Evolutionary conservation across 2,888 invertebrate species (phyloP), one percentile per base, ranked within the genome.

Genomic region (Xanthostigma xanthostigma): DNA sequence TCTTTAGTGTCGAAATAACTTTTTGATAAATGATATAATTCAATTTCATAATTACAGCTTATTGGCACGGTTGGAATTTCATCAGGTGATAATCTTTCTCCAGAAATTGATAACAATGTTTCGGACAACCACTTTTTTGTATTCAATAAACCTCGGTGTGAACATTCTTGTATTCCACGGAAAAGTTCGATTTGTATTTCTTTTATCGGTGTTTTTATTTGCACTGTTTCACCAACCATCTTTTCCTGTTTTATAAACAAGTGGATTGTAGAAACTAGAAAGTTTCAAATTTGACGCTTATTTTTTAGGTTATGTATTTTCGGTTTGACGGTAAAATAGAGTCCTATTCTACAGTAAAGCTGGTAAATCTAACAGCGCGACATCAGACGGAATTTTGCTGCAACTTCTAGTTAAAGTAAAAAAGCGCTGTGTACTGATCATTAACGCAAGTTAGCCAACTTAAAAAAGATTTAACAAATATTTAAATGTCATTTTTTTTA

Each of bases 1-100:
- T 96, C 95, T 57, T 87, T 84, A 41, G 85, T 72, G 66, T 94
- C 91, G 62, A 92, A 93, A 64, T 89, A 93, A 53, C 84, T 82
- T 64, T 89, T 91, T 0, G 90, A 88, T 54, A 93, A 64, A 39
- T 76, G 73, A 63, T 87, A 93, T 27, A 73, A 69, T 60, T 87
- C 86, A 53, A 74, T 73, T 57, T 88, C 86, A 49, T 80, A 76
- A 33, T 69, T 70, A 9, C 68, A 64, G 43, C 74, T 70, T 8
- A 70, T 64, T 38, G 71, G 64, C 43, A 72, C 70, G 4, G 66
- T 61, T 3, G 64, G 59, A 41, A 68, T 61, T 48, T 81, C 78
- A 54, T 75, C 72, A 41, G 70, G 65, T 40, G 65, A 60, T 48
- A 78, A 59, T 64, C 79, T 77, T 34, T 83, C 72, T 57, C 85